Evolutionary conservation across 2,113 vertebrate species (phyloP).

Genomic region (Peromyscus leucopus): DNA sequence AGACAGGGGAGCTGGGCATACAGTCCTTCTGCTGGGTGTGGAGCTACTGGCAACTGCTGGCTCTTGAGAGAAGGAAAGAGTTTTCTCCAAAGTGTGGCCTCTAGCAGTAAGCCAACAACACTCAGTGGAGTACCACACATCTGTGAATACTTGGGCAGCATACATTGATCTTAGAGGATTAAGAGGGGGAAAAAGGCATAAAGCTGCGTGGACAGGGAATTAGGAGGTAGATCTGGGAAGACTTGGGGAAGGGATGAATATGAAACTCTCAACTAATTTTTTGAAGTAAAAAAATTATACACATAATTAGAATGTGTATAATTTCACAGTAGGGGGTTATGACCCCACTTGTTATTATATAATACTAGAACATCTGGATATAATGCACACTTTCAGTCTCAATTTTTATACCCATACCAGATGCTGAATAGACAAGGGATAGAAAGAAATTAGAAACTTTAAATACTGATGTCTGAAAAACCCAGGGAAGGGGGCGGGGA

Average conservation of each 20-base stretch:
- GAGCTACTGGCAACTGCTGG: not conserved
- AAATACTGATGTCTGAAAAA: not conserved
- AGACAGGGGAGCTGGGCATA: not conserved
- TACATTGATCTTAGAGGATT: not conserved
- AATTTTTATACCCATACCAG: not conserved
- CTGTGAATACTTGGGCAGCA: not conserved
- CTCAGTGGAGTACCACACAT: not conserved
- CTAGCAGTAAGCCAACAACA: not conserved
- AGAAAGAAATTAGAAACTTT: constrained; percentile 19
- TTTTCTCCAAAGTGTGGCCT: not conserved
- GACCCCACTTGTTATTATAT: not conserved
- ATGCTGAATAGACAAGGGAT: not conserved
- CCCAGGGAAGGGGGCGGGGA: not conserved
- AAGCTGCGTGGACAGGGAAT: not conserved
- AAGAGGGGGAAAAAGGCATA: not conserved
- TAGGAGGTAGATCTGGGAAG: not conserved
- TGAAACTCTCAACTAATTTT: not conserved
- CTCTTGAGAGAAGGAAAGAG: not conserved
- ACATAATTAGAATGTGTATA: not conserved
- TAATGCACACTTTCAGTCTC: not conserved
- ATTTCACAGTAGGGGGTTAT: too few species aligned
- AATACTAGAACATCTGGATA: not conserved
- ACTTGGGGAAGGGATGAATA: not conserved
- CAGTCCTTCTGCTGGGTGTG: not conserved
- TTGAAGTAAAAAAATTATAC: not conserved